These are phyloP conservation scores for Drosophila multiciliata DNA, from an alignment of 2,888 invertebrate species.

Conservation along the genomic window DNA sequence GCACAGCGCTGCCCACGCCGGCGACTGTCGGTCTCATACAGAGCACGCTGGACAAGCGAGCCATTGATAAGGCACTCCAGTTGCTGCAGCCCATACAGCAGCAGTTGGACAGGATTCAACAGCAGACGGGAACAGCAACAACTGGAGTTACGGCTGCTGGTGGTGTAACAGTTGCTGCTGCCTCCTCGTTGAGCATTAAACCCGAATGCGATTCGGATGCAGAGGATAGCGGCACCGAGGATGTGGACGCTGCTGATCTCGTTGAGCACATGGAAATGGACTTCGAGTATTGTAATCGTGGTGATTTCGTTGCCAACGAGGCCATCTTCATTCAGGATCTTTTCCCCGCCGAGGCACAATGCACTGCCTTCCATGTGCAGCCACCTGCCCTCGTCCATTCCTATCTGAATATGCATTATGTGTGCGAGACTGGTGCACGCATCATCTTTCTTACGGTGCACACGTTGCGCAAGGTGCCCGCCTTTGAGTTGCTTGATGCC, in stretches of 20 bases:
- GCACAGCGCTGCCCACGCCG: constrained; percentile 67
- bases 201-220: constrained; percentile 81
- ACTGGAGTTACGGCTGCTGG: constrained; percentile 3
- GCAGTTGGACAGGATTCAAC: constrained; percentile 75
- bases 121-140: background rate
- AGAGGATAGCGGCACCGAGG: constrained; percentile 74
- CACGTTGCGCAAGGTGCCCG: constrained; percentile 94
- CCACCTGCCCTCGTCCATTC: constrained; percentile 92
- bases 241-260: constrained; percentile 64
- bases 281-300: constrained; percentile 71
- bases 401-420: constrained; percentile 96
- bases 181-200: constrained; percentile 63
- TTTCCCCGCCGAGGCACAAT: constrained; percentile 88
- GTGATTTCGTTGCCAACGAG: constrained; percentile 79
- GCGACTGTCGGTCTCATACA: constrained; percentile 87
- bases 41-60: constrained; percentile 87
- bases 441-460: constrained; percentile 95
- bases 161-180: constrained; percentile 5
- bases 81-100: constrained; percentile 85
- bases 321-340: constrained; percentile 87
- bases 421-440: constrained; percentile 97
- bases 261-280: constrained; percentile 73
- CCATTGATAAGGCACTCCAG: constrained; percentile 91
- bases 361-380: constrained; percentile 90
- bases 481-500: constrained; percentile 92